phyloP scores from a whole-genome alignment of 2,113 vertebrate species.

The Propithecus coquereli region DNA sequence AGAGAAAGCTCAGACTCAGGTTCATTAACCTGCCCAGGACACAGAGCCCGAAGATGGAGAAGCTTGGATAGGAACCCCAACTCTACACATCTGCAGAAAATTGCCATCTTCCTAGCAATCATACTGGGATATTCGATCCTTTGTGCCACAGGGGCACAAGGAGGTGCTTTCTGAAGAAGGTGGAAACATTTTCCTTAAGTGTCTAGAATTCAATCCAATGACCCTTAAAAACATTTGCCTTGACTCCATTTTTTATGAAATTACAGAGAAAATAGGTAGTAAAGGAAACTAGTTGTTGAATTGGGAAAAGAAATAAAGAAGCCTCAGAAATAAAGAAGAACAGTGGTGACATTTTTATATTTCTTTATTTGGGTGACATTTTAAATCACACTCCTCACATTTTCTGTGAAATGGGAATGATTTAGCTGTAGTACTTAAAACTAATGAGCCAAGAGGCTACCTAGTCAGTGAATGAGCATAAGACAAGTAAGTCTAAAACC shows the following conservation, averaged over 20 bases:
- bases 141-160: neutral
- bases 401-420: conserved; percentile 36
- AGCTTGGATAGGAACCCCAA: neutral
- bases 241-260: neutral
- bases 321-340: neutral
- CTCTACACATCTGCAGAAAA: neutral
- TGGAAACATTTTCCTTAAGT: neutral
- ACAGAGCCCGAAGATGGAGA: neutral
- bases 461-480: neutral
- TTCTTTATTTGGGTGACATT: conserved; percentile 54
- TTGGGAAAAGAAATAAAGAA: neutral
- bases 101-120: neutral
- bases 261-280: neutral
- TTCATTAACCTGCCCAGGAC: neutral
- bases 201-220: neutral
- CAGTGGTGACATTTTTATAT: conserved; percentile 15
- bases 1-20: neutral
- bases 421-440: conserved; percentile 31
- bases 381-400: conserved; percentile 26
- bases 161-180: neutral
- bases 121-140: neutral
- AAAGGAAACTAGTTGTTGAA: neutral
- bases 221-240: neutral
- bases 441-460: conserved; percentile 26
- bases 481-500: neutral